phyloP scores from a whole-genome alignment of 2,113 vertebrate genomes.

The Tringa solitaria region DNA sequence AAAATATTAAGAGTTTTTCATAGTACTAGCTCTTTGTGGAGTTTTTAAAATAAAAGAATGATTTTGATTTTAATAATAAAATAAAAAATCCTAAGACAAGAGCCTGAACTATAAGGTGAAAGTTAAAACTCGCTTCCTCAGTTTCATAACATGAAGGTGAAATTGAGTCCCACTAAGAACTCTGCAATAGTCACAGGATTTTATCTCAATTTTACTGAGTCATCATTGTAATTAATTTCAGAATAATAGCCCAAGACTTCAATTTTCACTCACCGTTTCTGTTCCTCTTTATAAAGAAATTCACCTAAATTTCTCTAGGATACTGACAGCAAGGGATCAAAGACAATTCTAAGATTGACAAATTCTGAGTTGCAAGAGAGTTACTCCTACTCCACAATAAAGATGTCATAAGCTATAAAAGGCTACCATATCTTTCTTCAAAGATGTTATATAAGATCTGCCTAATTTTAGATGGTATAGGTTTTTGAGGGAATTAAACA shows the following conservation, averaged over 20 bases:
- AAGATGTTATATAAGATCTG: not conserved
- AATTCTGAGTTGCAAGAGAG: not conserved
- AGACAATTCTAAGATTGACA: not conserved
- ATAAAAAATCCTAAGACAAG: not conserved
- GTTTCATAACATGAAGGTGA: not conserved
- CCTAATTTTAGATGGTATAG: not conserved
- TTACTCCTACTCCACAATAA: not conserved
- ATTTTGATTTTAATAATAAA: not conserved
- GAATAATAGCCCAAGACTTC: not conserved
- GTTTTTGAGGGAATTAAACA: not conserved
- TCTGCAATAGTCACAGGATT: not conserved
- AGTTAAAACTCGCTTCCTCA: not conserved
- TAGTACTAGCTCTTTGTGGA: not conserved
- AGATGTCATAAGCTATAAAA: not conserved
- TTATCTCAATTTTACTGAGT: not conserved
- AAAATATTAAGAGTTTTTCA: not conserved
- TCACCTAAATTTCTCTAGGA: not conserved
- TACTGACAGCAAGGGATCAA: not conserved
- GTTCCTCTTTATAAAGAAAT: not conserved
- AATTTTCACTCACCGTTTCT: not conserved
- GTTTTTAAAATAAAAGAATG: not conserved
- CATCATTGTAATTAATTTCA: not conserved
- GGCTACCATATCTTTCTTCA: not conserved
- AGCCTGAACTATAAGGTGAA: not conserved
- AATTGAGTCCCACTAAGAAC: not conserved